Evolutionary conservation across 64 coral and sea anemone species (phyloP).

Genomic region (Porites australiensis): DNA sequence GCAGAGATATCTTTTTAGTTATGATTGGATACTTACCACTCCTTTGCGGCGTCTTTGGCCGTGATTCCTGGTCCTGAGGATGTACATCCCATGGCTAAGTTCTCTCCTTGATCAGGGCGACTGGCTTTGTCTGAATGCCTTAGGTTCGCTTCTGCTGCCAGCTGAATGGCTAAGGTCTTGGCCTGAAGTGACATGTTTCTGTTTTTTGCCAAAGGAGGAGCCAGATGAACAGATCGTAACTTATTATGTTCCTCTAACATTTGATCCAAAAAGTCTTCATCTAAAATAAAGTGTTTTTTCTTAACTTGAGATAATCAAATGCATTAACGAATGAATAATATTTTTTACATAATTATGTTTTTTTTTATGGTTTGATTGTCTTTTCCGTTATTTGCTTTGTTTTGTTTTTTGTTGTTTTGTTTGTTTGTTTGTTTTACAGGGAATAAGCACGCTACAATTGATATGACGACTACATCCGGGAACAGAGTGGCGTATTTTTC

Average conservation of each 20-base stretch:
- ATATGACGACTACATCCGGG: neutral
- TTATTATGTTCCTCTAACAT: slow-evolving; percentile 69
- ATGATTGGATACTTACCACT: slow-evolving; percentile 41
- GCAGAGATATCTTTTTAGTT: too few relatives aligned
- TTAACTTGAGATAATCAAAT: neutral
- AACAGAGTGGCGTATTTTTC: neutral
- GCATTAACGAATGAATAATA: too few relatives aligned
- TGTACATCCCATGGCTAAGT: slow-evolving; percentile 79
- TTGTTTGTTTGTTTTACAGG: too few relatives aligned
- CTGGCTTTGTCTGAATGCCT: slow-evolving; percentile 62
- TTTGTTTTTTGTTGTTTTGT: too few relatives aligned
- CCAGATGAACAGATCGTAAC: slow-evolving; percentile 60
- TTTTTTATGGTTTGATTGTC: too few relatives aligned
- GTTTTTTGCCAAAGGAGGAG: slow-evolving; percentile 44
- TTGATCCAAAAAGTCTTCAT: slow-evolving; percentile 67
- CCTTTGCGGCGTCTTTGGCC: slow-evolving; percentile 63
- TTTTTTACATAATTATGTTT: too few relatives aligned
- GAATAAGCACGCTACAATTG: neutral
- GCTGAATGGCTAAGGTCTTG: slow-evolving; percentile 52
- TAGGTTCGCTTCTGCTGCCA: slow-evolving; percentile 54
- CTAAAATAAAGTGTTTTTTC: slow-evolving; percentile 2
- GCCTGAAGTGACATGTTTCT: slow-evolving; percentile 70
- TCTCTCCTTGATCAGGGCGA: slow-evolving; percentile 71
- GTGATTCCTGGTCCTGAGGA: slow-evolving; percentile 67
- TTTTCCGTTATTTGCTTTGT: too few relatives aligned